Conservation (phyloP, 2,888 invertebrate genomes). For the Notocelia uddmanniana region DNA sequence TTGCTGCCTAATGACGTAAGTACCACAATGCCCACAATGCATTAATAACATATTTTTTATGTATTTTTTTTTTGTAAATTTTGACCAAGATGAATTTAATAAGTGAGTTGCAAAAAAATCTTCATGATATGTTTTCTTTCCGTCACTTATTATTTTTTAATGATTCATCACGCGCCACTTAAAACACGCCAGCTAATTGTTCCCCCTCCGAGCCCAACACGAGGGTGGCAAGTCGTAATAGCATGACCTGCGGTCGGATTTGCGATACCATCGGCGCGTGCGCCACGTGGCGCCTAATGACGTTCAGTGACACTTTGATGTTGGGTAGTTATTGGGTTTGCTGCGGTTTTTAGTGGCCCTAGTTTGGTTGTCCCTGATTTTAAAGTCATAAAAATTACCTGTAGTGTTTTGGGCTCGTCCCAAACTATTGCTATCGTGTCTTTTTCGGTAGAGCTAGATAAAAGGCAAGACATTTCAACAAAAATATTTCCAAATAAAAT, state of each 20-base stretch:
- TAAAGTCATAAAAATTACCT: background rate
- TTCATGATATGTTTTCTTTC: background rate
- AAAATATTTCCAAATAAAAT: too few relatives aligned
- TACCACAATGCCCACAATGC: too few relatives aligned
- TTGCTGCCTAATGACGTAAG: too few relatives aligned
- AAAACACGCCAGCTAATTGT: constrained; percentile 1
- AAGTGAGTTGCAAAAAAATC: background rate
- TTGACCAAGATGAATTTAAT: too few relatives aligned
- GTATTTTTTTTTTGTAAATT: too few relatives aligned
- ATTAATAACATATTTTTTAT: too few relatives aligned
- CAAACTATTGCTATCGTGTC: too few relatives aligned
- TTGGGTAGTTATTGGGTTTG: background rate
- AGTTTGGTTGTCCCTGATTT: background rate
- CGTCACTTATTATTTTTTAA: background rate
- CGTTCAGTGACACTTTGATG: constrained; percentile 8
- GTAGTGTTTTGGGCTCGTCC: background rate
- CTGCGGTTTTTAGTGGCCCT: background rate
- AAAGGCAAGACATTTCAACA: too few relatives aligned
- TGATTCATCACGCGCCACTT: background rate
- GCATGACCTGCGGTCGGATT: background rate
- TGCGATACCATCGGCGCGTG: constrained; percentile 20
- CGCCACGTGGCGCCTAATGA: constrained; percentile 27
- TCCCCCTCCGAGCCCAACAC: background rate
- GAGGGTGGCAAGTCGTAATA: constrained; percentile 1
- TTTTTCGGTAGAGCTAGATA: too few relatives aligned